A percentile compares a stretch with the other conserved stretches of the same genome.
Conservation (phyloP, 2,113 vertebrate species). For the Oncorhynchus clarkii region DNA sequence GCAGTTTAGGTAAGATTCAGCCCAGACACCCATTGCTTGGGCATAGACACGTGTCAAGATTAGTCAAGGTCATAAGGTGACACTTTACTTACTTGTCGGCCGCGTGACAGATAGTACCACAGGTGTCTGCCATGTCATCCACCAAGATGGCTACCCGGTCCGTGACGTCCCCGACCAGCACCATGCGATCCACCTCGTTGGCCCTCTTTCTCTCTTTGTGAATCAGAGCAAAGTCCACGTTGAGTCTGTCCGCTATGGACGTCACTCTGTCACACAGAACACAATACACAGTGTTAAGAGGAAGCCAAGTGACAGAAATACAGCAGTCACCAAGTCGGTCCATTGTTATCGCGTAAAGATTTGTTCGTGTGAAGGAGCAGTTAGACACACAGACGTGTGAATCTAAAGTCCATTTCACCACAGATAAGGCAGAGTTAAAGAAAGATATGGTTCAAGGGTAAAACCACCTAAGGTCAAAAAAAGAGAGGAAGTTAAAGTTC, state of each 20-base stretch:
- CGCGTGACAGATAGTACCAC: conserved; percentile 94
- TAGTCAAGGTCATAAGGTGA: no score
- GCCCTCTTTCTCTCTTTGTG: conserved; percentile 98
- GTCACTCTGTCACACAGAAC: conserved; percentile 84
- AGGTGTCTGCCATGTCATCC: conserved; percentile 98
- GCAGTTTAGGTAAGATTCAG: not conserved
- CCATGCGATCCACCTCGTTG: conserved; percentile 97
- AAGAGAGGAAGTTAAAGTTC: not conserved
- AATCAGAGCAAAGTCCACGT: conserved; percentile 97
- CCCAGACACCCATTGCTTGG: not conserved
- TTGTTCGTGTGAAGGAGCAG: not conserved
- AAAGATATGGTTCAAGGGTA: conserved; percentile 12
- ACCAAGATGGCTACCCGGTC: conserved; percentile 94
- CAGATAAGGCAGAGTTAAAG: not conserved
- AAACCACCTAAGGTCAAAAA: not conserved
- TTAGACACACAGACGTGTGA: conserved; percentile 2
- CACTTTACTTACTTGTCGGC: conserved; percentile 90
- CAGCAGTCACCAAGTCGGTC: no score
- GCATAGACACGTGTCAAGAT: not conserved
- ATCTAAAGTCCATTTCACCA: conserved; percentile 15
- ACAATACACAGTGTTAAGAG: conserved; percentile 57
- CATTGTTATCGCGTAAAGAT: not conserved
- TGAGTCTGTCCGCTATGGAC: conserved; percentile 93
- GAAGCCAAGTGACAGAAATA: not conserved
- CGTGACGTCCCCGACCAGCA: conserved; percentile 93